These are phyloP conservation scores for Bellardia bayeri DNA, from an alignment of 2,888 invertebrate genomes.

Conservation along the genomic window DNA sequence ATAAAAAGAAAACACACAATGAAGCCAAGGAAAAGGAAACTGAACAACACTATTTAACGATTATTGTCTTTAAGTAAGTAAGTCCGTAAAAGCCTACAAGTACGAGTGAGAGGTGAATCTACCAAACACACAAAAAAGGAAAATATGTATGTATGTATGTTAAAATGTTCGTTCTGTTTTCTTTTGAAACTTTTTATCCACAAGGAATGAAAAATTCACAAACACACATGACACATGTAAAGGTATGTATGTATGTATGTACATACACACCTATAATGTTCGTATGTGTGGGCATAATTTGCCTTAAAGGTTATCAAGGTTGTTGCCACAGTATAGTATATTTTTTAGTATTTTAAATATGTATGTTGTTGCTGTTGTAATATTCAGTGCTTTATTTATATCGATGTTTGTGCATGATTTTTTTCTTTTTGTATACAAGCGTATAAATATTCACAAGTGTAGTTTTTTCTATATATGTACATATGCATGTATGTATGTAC, in stretches of 20 bases:
- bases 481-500: neutral
- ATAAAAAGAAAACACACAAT: neutral
- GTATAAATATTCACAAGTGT: constrained; percentile 14
- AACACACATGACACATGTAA: neutral
- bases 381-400: neutral
- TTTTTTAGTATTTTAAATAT: neutral
- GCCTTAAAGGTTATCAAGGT: constrained; percentile 32
- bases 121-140: neutral
- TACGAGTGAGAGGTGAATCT: neutral
- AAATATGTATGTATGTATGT: neutral
- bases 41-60: constrained; percentile 38
- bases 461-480: neutral
- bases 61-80: constrained; percentile 40
- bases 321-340: neutral
- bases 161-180: constrained; percentile 11
- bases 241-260: neutral
- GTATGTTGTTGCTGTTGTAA: neutral
- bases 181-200: neutral
- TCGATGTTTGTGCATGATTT: neutral
- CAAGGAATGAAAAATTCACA: neutral
- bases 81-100: constrained; percentile 25
- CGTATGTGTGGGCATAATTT: neutral
- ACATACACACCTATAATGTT: no score
- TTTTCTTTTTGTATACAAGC: neutral
- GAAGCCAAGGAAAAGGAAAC: constrained; percentile 20